phyloP scores from a whole-genome alignment of 2,113 vertebrate species.

The Pterocles burchelli region DNA sequence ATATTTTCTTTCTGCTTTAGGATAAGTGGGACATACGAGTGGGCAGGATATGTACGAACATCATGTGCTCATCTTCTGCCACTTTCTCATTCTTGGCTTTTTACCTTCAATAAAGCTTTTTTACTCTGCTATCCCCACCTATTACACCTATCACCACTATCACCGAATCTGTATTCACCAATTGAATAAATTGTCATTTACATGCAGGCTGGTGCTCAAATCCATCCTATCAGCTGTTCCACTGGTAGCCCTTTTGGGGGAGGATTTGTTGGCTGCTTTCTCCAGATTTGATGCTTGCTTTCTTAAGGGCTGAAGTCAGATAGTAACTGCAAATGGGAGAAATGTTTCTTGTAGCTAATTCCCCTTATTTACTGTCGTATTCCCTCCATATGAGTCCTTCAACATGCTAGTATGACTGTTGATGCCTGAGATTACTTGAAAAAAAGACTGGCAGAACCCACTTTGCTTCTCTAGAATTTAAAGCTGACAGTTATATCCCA shows the following conservation, averaged over 20 bases:
- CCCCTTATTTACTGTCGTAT: not conserved
- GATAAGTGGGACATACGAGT: not conserved
- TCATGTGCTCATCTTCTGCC: not conserved
- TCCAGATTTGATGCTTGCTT: not conserved
- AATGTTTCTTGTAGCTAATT: not conserved
- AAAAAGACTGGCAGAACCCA: not conserved
- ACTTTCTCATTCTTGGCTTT: not conserved
- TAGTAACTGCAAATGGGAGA: not conserved
- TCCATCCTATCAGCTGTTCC: not conserved
- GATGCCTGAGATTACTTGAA: not conserved
- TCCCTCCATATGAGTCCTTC: not conserved
- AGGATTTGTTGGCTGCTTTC: not conserved
- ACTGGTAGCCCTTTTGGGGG: not conserved
- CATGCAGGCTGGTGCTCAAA: not conserved
- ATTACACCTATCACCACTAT: not conserved
- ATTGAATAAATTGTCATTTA: not conserved
- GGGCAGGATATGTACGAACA: not conserved
- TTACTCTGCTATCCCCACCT: not conserved
- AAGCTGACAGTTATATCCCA: not conserved
- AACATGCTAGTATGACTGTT: not conserved
- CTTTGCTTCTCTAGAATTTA: not conserved
- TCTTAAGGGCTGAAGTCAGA: not conserved
- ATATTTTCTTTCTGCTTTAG: not conserved
- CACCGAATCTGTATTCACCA: not conserved
- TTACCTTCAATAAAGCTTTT: not conserved